Base-by-base conservation (phyloP, 2,797 vertebrate species). In the Podarcis siculus region DNA sequence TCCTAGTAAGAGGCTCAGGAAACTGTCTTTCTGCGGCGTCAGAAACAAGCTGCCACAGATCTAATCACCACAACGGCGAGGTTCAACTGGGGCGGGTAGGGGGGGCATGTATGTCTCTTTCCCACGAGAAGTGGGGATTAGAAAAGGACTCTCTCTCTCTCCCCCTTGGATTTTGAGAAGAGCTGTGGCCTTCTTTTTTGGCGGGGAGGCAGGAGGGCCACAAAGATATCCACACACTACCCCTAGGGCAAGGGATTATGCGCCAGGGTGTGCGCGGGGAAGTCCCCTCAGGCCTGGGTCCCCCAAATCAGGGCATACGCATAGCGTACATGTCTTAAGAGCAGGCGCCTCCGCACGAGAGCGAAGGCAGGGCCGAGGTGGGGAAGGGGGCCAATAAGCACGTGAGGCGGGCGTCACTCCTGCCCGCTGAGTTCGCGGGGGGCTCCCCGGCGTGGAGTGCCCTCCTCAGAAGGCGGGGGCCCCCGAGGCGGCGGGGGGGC, bases 371-470 rank as follows among this genome's bases (percentile, higher is more conserved):
- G 96, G 94, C 58, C 45, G 5, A 76, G 21, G 71, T 49, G 15
- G 71, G 78, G 69, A 17, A 19, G 58, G 78, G 64, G 23, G 71
- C n/a, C 23, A 3, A 8, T 30, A 95, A 35, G 0, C 97, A 96
- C 32, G 97, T 88, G 90, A 96, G 92, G 88, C 3, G 61, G 92
- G 92, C 83, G 73, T 94, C 96, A 95, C 90, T 87, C 95, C 89
- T 96, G 96, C 2, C 98, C 97, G 2, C 96, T 96, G 95, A 97
- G 92, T 96, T 67, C 96, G 0, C 96, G 95, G 87, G 94, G 86
- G 12, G 86, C 92, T 4, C 85, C 79, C 93, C 94, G 13, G 58
- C 30, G 1, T 64, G 92, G 89, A 89, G 89, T 42, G 91, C 93
- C 87, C 94, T 91, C 88, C 92, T 92, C 49, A 80, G 92, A 17